A percentile compares a stretch with the other conserved stretches of the same genome.
phyloP scores from a whole-genome alignment of 2,797 vertebrate species.

The Cheirogaleus major region DNA sequence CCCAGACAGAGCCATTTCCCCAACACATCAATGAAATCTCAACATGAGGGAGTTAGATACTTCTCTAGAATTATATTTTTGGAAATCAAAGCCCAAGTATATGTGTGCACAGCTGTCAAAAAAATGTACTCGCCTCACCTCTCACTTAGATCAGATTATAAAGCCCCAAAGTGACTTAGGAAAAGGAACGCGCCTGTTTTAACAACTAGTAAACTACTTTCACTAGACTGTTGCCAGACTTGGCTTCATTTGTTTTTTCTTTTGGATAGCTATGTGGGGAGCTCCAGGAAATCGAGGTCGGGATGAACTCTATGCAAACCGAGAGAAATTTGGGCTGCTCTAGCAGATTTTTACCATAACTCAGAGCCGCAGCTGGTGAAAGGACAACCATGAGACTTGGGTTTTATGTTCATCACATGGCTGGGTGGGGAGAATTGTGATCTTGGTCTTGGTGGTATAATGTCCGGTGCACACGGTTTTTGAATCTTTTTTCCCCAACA shows the following conservation, averaged over 20 bases:
- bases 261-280: constrained; percentile 1
- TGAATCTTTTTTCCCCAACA: constrained; percentile 46
- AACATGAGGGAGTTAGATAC: background rate
- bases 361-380: constrained; percentile 38
- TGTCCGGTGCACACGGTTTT: constrained; percentile 68
- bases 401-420: background rate
- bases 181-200: background rate
- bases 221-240: background rate
- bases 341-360: background rate
- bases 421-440: background rate
- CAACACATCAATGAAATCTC: background rate
- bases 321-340: background rate
- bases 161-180: constrained; percentile 39
- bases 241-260: background rate
- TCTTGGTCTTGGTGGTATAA: background rate
- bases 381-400: constrained; percentile 23
- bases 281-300: constrained; percentile 53
- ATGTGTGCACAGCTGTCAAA: background rate
- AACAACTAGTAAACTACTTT: constrained; percentile 51
- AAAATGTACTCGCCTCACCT: background rate
- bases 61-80: background rate
- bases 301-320: background rate
- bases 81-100: background rate
- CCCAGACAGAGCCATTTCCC: background rate
- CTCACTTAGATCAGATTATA: background rate